Evolutionary conservation across 2,888 invertebrate species (phyloP).

Genomic region (Himalopsyche anomala): DNA sequence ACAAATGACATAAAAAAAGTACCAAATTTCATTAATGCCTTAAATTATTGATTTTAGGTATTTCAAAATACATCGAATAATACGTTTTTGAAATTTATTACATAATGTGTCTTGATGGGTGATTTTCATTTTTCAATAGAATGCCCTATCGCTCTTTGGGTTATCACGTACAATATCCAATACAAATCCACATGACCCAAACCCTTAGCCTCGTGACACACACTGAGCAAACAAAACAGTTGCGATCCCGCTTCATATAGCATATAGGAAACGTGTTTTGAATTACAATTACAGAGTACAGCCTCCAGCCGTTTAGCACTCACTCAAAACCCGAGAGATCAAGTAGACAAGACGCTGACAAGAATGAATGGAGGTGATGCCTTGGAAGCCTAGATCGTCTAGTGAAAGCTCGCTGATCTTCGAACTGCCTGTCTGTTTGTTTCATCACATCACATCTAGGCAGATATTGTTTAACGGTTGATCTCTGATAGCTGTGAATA

Average conservation of each 20-base stretch:
- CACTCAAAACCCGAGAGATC: slow-evolving; percentile 60
- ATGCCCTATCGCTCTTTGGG: background rate
- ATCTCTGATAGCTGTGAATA: slow-evolving; percentile 2
- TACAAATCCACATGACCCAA: slow-evolving; percentile 60
- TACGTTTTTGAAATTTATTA: no score
- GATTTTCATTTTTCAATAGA: background rate
- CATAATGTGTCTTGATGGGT: no score
- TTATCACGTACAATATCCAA: slow-evolving; percentile 22
- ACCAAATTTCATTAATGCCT: no score
- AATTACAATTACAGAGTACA: slow-evolving; percentile 62
- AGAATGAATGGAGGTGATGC: slow-evolving; percentile 48
- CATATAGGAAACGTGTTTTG: slow-evolving; percentile 60
- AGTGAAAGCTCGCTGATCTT: slow-evolving; percentile 24
- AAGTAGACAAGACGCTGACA: slow-evolving; percentile 62
- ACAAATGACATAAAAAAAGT: no score
- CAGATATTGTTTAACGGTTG: slow-evolving; percentile 6
- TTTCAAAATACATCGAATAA: no score
- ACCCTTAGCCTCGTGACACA: slow-evolving; percentile 56
- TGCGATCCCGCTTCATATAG: slow-evolving; percentile 55
- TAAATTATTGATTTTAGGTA: no score
- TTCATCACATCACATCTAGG: background rate
- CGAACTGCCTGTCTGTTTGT: slow-evolving; percentile 20
- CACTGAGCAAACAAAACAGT: slow-evolving; percentile 47
- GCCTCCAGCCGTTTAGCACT: slow-evolving; percentile 60
- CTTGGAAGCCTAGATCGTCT: background rate